Conservation (phyloP, 2,113 vertebrate species). For the Scomber colias region DNA sequence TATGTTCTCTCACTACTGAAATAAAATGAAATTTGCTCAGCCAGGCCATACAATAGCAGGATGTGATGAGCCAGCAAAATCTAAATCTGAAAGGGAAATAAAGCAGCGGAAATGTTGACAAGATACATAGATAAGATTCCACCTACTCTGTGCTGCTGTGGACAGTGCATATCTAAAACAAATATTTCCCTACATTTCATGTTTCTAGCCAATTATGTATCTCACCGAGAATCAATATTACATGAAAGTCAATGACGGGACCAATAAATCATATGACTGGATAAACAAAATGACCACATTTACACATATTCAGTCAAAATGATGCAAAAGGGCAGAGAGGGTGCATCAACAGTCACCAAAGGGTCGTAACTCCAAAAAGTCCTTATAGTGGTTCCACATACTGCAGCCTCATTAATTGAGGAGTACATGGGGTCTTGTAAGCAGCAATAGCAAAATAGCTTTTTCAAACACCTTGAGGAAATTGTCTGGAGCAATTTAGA, state of each 20-base stretch:
- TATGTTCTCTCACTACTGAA: slow-evolving; percentile 1
- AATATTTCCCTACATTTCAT: not conserved
- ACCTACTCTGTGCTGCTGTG: not conserved
- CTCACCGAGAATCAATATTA: not conserved
- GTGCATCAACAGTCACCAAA: not conserved
- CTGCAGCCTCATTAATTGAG: not conserved
- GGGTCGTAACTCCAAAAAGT: not conserved
- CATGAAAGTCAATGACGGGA: not conserved
- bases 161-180: not conserved
- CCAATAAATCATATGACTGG: not conserved
- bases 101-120: slow-evolving; percentile 7
- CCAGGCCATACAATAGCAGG: not conserved
- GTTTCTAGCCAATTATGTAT: not conserved
- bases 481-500: not conserved
- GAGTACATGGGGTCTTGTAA: not conserved
- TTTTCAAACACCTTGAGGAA: not conserved
- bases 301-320: not conserved
- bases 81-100: slow-evolving; percentile 30
- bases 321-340: not conserved
- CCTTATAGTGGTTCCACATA: not conserved
- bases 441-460: not conserved
- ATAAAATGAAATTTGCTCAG: slow-evolving; percentile 27
- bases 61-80: slow-evolving; percentile 37
- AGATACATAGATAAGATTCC: slow-evolving; percentile 1
- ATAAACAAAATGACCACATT: not conserved